phyloP scores from a whole-genome alignment of 2,888 invertebrate genomes.

The Parnassius orleans region DNA sequence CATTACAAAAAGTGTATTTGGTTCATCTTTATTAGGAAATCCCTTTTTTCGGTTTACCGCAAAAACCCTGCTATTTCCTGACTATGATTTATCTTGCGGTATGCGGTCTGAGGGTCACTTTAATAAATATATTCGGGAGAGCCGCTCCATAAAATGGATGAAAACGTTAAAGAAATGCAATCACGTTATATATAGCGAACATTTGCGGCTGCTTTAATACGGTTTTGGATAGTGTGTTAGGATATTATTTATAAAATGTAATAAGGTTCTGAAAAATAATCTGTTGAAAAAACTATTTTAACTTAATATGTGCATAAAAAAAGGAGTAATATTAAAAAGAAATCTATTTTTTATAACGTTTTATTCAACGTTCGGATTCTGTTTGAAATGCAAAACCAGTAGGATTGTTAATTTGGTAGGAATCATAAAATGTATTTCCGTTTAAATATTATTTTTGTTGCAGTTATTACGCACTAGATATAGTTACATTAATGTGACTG shows the following conservation, averaged over 20 bases:
- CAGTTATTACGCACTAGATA: not conserved
- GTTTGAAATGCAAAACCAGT: too few species aligned
- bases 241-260: too few species aligned
- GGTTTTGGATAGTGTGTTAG: not conserved
- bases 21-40: constrained; percentile 42
- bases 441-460: constrained; percentile 4
- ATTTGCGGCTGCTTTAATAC: constrained; percentile 27
- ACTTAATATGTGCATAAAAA: too few species aligned
- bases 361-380: too few species aligned
- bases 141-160: constrained; percentile 68
- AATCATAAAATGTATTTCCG: too few species aligned
- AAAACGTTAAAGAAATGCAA: constrained; percentile 63
- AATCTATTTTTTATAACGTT: too few species aligned
- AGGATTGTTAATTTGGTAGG: too few species aligned
- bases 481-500: constrained; percentile 39
- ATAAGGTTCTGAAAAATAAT: too few species aligned
- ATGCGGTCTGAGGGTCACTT: constrained; percentile 75
- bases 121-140: constrained; percentile 78
- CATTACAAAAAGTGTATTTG: not conserved
- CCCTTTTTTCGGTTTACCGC: constrained; percentile 65
- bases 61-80: constrained; percentile 66
- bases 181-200: constrained; percentile 56
- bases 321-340: too few species aligned
- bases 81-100: constrained; percentile 77
- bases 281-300: too few species aligned